Percentiles rank a stretch among this genome's conserved stretches.
Conservation (phyloP, 2,888 invertebrate species). For the Drosophila engyochracea region DNA sequence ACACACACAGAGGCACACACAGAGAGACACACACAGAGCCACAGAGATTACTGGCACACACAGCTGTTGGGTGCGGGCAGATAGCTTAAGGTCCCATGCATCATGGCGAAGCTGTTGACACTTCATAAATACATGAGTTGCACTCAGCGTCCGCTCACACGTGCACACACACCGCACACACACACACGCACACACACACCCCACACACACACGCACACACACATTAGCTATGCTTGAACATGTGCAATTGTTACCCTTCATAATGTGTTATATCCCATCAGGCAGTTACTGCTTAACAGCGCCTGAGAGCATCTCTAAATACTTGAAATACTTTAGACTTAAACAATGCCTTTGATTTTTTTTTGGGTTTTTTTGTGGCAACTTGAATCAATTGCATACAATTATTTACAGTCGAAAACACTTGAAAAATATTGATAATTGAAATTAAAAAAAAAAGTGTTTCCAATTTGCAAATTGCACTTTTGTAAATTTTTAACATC, state of each 20-base stretch:
- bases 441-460: not conserved
- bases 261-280: constrained; percentile 48
- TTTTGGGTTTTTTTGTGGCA: too few species aligned
- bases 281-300: constrained; percentile 1
- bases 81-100: constrained; percentile 73
- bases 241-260: constrained; percentile 62
- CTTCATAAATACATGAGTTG: constrained; percentile 79
- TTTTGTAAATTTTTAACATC: not conserved
- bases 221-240: constrained; percentile 18
- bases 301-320: not conserved
- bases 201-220: constrained; percentile 2
- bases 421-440: not conserved
- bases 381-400: not conserved
- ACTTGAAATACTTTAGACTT: not conserved
- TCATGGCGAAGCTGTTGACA: constrained; percentile 78
- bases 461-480: not conserved
- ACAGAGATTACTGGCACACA: not conserved
- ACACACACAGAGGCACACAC: constrained; percentile 8
- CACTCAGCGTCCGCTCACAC: constrained; percentile 55
- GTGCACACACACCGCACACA: constrained; percentile 22
- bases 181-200: constrained; percentile 1
- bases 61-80: constrained; percentile 39
- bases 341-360: not conserved
- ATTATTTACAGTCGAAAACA: not conserved
- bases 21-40: not conserved